Percentiles rank a stretch among this genome's conserved stretches.
These are phyloP conservation scores for Pasiphila rectangulata DNA, from an alignment of 2,888 invertebrate genomes.

Conservation along the genomic window DNA sequence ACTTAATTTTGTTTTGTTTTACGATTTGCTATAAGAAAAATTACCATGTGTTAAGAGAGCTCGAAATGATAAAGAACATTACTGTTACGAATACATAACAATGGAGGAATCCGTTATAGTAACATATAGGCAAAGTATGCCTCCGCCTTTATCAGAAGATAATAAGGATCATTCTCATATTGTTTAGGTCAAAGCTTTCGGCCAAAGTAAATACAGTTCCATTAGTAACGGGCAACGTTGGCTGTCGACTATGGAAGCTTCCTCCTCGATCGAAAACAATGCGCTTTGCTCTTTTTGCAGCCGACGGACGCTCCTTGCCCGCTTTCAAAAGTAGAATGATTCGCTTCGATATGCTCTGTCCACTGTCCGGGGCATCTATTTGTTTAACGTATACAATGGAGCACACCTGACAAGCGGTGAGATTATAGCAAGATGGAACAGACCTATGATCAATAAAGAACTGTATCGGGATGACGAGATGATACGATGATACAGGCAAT, in stretches of 20 bases:
- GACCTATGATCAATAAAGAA: slow-evolving; percentile 8
- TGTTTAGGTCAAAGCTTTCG: slow-evolving; percentile 53
- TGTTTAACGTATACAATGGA: slow-evolving; percentile 46
- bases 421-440: too few relatives aligned
- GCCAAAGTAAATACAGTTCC: slow-evolving; percentile 63
- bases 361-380: slow-evolving; percentile 40
- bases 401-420: slow-evolving; percentile 42
- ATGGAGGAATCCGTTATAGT: slow-evolving; percentile 9
- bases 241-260: slow-evolving; percentile 60
- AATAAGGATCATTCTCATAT: slow-evolving; percentile 37
- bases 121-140: slow-evolving; percentile 21
- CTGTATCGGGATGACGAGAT: too few relatives aligned
- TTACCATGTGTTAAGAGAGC: too few relatives aligned
- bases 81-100: not conserved
- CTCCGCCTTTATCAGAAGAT: slow-evolving; percentile 29
- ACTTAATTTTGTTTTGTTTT: slow-evolving; percentile 2
- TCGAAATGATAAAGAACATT: not conserved
- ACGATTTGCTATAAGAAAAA: too few relatives aligned
- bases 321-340: slow-evolving; percentile 62
- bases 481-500: too few relatives aligned
- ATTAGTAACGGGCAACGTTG: slow-evolving; percentile 52
- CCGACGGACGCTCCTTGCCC: slow-evolving; percentile 55
- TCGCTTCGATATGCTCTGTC: slow-evolving; percentile 55
- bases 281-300: slow-evolving; percentile 67
- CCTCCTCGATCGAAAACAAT: slow-evolving; percentile 66